Evolutionary conservation across 2,113 vertebrate species (phyloP), one percentile per base, ranked within the genome.

Genomic region (Eublepharis macularius): DNA sequence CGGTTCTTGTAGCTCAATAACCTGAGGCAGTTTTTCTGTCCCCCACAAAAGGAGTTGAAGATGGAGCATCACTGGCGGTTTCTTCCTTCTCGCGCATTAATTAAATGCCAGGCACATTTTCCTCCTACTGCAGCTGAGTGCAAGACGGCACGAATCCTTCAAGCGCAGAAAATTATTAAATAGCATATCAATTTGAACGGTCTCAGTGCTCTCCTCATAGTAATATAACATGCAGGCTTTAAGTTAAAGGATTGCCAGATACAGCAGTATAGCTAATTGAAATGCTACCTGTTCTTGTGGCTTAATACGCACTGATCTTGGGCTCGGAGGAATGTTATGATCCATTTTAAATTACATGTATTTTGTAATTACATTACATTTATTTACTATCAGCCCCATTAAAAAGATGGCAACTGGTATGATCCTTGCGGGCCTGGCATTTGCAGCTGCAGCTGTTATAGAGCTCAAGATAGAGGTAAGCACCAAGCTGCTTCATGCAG

Each of bases 321-420:
- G 70, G 65, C 83, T 92, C 87, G 74, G 45, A 90, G 54, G 63
- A 84, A 83, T 47, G 6, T 49, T 82, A 32, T 90, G 90, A 47
- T 80, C 0, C 29, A 80, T 77, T 86, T 92, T 82, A 88, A 86
- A 91, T 85, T 6, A 57, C 17, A 2, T 51, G 45, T 84, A 63
- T 19, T 80, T 75, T 76, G 43, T 89, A 92, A 94, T 91, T 75
- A 70, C 36, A 60, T 88, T 83, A 89, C 72, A 94, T 87, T 75
- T 77, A 86, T 92, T 93, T 81, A 65, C 86, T 83, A 75, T 6
- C 90, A 99, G 98, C 82, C 98, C 99, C 72, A 95, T 99, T 45
- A 97, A 94, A 89, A 99, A 98, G 95, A 99, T 99, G 98, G 96
- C 97, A 66, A 45, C 92, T 8, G 99, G 99, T 79, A 99, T 99